Evolutionary conservation across 2,888 invertebrate species (phyloP), one percentile per base, ranked within the genome.

Genomic region (Tricholauxania praeusta): DNA sequence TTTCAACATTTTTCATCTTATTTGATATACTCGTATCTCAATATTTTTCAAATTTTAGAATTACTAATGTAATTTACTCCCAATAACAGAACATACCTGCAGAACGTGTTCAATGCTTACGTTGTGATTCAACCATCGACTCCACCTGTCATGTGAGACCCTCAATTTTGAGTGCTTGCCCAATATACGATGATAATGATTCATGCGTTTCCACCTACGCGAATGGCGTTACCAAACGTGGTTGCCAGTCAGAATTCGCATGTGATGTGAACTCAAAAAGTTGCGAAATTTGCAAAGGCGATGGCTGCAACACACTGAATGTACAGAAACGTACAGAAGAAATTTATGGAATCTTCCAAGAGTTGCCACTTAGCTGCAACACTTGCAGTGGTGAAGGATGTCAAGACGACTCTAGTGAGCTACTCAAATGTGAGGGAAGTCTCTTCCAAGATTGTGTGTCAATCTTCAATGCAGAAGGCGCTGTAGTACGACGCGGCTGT

Each of bases 301-400:
- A 72, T 15, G 78, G 77, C 55, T 81, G 81, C 69, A 81, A 81
- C 69, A 75, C 55, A 1, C 59, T 60, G 5, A 77, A 79, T 68
- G 64, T 81, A 12, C 73, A 78, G 55, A 78, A 67, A 28, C 66
- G 74, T 6, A 55, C 72, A 8, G 77, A 78, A 12, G 78, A 78
- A 39, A 55, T 75, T 8, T 79, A 78, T 55, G 80, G 79, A 3
- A 51, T 77, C 52, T 82, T 80, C 57, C 81, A 82, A 71, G 73
- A 74, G 15, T 75, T 81, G 22, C 82, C 82, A 8, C 47, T 82
- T 12, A 78, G 75, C 12, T 82, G 82, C 55, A 72, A 79, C 22
- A 76, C 75, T 2, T 82, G 82, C 60, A 32, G 22, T 0, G 79
- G 77, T 8, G 72, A 73, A 3, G 75, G 76, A 3, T 75, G 77